Conservation (phyloP, 2,888 invertebrate species). For the Parnassius apollo region DNA sequence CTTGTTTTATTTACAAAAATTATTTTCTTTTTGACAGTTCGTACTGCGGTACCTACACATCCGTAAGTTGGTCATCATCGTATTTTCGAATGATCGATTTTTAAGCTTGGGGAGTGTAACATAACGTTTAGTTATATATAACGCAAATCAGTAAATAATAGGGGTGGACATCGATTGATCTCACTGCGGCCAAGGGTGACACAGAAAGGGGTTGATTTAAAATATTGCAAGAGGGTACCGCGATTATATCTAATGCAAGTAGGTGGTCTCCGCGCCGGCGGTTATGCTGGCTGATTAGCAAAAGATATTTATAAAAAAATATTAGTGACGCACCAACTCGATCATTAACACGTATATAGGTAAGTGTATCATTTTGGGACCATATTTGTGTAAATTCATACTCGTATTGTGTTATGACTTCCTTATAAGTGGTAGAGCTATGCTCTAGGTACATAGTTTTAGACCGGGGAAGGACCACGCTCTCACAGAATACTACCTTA, state of each 20-base stretch:
- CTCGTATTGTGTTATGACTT: too few relatives aligned
- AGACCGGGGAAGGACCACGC: too few relatives aligned
- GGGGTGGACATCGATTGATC: conserved; percentile 71
- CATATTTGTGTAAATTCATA: too few relatives aligned
- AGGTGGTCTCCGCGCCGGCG: conserved; percentile 10
- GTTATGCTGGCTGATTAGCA: conserved; percentile 24
- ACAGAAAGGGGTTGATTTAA: conserved; percentile 65
- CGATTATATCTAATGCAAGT: conserved; percentile 43
- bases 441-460: too few relatives aligned
- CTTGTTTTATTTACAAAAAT: too few relatives aligned
- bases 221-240: conserved; percentile 68
- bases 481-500: too few relatives aligned
- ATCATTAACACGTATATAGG: too few relatives aligned
- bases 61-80: not conserved
- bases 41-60: too few relatives aligned
- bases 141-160: conserved; percentile 66
- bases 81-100: not conserved
- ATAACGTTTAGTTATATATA: conserved; percentile 32
- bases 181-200: conserved; percentile 55
- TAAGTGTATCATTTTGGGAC: too few relatives aligned
- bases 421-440: too few relatives aligned
- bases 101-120: not conserved
- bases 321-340: too few relatives aligned
- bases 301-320: not conserved
- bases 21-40: too few relatives aligned